A percentile compares a stretch with the other conserved stretches of the same genome.
phyloP scores from a whole-genome alignment of 2,888 invertebrate genomes.

The Scelioninae gen. 2 region DNA sequence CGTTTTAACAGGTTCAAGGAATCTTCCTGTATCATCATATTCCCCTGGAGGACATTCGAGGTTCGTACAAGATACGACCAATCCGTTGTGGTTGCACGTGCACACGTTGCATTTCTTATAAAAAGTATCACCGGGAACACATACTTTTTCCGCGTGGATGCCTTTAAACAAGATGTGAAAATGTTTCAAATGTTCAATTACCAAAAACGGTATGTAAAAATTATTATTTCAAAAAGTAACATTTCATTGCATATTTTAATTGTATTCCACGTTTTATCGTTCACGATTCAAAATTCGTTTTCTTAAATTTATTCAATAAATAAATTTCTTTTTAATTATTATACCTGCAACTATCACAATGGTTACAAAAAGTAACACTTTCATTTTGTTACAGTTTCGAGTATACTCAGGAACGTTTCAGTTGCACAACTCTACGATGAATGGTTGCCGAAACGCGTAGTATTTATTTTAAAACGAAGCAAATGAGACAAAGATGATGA shows the following conservation, averaged over 20 bases:
- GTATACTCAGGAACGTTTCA: background rate
- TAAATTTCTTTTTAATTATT: no score
- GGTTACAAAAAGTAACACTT: background rate
- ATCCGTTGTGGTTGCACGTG: conserved; percentile 2
- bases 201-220: no score
- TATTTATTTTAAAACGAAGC: conserved; percentile 3
- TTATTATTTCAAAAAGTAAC: no score
- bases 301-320: no score
- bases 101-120: conserved; percentile 22
- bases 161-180: conserved; percentile 10
- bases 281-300: no score
- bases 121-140: conserved; percentile 5
- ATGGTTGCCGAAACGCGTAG: conserved; percentile 1
- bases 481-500: background rate
- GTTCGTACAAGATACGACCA: conserved; percentile 2
- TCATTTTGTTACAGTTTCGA: background rate
- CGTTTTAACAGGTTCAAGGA: conserved; percentile 2
- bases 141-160: background rate
- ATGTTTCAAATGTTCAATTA: no score
- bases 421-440: background rate
- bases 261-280: no score
- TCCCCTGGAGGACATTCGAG: conserved; percentile 22
- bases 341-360: background rate
- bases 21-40: conserved; percentile 19
- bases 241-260: no score